Evolutionary conservation across 2,888 invertebrate species (phyloP).

Genomic region (Ormyrus labotus): DNA sequence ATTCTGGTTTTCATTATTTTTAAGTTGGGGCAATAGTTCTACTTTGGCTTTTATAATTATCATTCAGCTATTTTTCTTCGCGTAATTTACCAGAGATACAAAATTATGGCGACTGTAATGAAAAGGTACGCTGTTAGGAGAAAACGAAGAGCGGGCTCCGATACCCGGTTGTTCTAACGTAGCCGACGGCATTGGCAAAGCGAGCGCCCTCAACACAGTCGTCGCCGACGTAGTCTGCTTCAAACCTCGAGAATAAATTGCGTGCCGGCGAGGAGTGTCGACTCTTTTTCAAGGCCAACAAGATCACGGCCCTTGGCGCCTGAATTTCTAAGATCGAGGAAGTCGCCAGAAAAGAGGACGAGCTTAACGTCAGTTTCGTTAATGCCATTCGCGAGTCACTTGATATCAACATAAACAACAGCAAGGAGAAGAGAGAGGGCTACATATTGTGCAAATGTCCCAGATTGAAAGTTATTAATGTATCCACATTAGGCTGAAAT

Average conservation of each 20-base stretch:
- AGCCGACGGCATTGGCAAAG: constrained; percentile 82
- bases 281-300: constrained; percentile 90
- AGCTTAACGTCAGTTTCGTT: constrained; percentile 91
- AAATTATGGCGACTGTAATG: too few species aligned
- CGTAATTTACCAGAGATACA: too few species aligned
- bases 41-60: too few species aligned
- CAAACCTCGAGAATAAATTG: constrained; percentile 92
- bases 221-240: constrained; percentile 83
- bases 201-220: constrained; percentile 68
- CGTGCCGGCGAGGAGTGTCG: constrained; percentile 96
- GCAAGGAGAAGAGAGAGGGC: constrained; percentile 93
- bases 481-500: too few species aligned
- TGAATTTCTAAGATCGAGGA: constrained; percentile 93
- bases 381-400: constrained; percentile 91
- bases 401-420: constrained; percentile 93
- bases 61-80: too few species aligned
- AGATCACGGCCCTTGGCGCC: constrained; percentile 88
- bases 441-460: too few species aligned
- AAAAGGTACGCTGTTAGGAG: constrained; percentile 94
- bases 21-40: too few species aligned
- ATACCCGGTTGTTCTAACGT: constrained; percentile 94
- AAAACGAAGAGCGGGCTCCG: constrained; percentile 93
- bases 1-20: too few species aligned
- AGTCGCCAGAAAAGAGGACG: constrained; percentile 91
- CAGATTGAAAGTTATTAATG: too few species aligned